These are phyloP conservation scores for Ascaphus truei DNA, from an alignment of 2,113 vertebrate species.

Conservation along the genomic window DNA sequence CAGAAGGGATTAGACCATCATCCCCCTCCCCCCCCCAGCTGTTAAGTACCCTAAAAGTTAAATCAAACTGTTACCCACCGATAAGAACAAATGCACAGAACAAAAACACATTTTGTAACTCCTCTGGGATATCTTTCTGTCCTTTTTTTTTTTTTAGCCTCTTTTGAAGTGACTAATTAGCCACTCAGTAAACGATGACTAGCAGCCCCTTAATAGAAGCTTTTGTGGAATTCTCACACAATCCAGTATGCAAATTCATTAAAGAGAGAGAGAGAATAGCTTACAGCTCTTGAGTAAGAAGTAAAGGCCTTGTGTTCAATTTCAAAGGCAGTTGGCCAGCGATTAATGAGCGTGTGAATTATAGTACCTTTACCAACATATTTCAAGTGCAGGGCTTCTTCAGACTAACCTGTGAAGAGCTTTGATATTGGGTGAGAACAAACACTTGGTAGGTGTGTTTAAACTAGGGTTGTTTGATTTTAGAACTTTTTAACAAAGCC, in stretches of 20 bases:
- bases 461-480: constrained; percentile 20
- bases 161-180: constrained; percentile 74
- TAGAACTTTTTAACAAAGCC: neutral
- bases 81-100: constrained; percentile 51
- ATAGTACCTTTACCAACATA: neutral
- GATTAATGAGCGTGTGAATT: constrained; percentile 12
- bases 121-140: constrained; percentile 45
- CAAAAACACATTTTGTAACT: constrained; percentile 37
- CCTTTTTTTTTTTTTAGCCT: constrained; percentile 38
- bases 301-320: constrained; percentile 30
- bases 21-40: constrained; percentile 8
- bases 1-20: constrained; percentile 11
- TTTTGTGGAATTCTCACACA: constrained; percentile 25
- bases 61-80: constrained; percentile 45
- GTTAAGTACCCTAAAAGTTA: constrained; percentile 34
- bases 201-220: constrained; percentile 57
- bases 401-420: neutral
- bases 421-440: constrained; percentile 21
- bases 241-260: constrained; percentile 47
- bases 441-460: neutral
- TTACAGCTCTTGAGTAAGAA: constrained; percentile 40
- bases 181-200: constrained; percentile 56
- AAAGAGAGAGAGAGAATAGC: constrained; percentile 2
- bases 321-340: constrained; percentile 5
- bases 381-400: neutral